Evolutionary conservation across 2,113 vertebrate genomes (phyloP).

Genomic region (Rhinolophus sinicus): DNA sequence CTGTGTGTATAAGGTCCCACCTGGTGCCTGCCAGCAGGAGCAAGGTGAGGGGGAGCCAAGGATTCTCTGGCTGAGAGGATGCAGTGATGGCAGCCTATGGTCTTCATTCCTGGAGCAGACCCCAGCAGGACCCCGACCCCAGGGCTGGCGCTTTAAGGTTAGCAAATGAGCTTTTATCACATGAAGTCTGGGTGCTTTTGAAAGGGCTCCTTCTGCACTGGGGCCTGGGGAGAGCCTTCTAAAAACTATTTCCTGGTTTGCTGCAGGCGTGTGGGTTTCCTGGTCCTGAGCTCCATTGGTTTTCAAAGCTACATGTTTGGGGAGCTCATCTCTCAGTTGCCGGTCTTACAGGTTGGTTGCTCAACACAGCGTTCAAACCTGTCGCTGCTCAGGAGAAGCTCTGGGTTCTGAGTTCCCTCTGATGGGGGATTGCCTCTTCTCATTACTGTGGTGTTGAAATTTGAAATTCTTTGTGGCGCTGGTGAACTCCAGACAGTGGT

Average conservation of each 20-base stretch:
- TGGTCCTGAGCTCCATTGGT: rapidly evolving
- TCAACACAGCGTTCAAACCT: rapidly evolving
- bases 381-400: neutral
- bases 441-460: neutral
- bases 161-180: neutral
- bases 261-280: neutral
- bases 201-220: neutral
- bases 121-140: neutral
- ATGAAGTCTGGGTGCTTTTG: neutral
- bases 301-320: neutral
- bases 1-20: too few species aligned
- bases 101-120: rapidly evolving
- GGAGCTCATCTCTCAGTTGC: neutral
- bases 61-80: too few species aligned
- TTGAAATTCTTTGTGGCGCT: neutral
- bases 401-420: neutral
- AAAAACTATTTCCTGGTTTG: neutral
- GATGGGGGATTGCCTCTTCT: neutral
- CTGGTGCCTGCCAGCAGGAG: rapidly evolving
- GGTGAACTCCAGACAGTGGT: neutral
- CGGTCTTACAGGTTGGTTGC: neutral
- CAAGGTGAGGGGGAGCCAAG: neutral
- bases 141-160: neutral
- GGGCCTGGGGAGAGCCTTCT: too few species aligned
- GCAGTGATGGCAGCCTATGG: neutral